Evolutionary conservation across 2,113 vertebrate genomes (phyloP).

Genomic region (Rhagologus leucostigma): DNA sequence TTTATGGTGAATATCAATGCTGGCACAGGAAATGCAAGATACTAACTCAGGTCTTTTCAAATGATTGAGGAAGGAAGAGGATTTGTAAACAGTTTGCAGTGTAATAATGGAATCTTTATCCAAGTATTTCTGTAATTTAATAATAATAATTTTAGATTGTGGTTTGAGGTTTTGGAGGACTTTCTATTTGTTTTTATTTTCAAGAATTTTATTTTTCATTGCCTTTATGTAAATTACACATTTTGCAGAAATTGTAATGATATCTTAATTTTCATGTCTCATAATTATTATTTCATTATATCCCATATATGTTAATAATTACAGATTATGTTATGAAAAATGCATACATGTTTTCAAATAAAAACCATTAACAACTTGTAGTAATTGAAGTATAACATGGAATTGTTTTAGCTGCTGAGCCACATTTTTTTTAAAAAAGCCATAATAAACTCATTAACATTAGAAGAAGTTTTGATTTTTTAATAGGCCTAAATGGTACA

Average conservation of each 20-base stretch:
- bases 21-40: conserved; percentile 35
- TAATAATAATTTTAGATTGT: background rate
- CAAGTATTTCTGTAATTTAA: background rate
- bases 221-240: background rate
- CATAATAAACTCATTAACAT: background rate
- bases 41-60: conserved; percentile 22
- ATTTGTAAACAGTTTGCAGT: conserved; percentile 11
- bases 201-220: background rate
- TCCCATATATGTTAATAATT: background rate
- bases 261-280: background rate
- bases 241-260: background rate
- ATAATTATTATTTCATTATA: background rate
- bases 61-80: background rate
- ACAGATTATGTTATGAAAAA: background rate
- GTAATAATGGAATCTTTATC: background rate
- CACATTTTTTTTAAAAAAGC: background rate
- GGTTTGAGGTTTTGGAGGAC: background rate
- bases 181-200: background rate
- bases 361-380: background rate
- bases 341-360: background rate
- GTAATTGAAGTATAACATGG: background rate
- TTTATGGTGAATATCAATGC: conserved; percentile 28
- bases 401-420: background rate
- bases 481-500: background rate
- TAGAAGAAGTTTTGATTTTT: background rate